Evolutionary conservation across 2,888 invertebrate species (phyloP).

Genomic region (Labia minor): DNA sequence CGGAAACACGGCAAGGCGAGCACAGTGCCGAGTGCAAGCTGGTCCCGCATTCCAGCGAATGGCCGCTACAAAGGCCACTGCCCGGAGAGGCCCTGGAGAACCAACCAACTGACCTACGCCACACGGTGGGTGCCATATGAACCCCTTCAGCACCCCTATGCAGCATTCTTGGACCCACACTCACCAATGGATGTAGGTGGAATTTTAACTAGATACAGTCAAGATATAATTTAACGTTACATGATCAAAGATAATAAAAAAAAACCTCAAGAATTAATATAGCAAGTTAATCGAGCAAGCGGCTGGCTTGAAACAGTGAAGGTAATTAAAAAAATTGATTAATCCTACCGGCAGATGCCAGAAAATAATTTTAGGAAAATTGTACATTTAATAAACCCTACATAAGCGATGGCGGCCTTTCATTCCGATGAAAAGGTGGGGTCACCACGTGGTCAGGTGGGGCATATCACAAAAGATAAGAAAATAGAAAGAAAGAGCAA

Average conservation of each 20-base stretch:
- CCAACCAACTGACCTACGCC: neutral
- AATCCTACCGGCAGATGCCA: neutral
- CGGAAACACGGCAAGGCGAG: no score
- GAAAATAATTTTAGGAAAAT: neutral
- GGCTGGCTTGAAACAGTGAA: neutral
- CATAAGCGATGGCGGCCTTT: neutral
- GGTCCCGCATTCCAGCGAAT: no score
- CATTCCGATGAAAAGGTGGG: neutral
- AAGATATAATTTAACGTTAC: neutral
- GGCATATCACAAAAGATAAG: neutral
- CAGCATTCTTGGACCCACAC: no score
- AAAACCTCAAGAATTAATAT: neutral
- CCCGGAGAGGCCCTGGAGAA: neutral
- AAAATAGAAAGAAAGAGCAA: neutral
- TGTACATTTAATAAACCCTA: neutral
- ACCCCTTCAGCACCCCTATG: neutral
- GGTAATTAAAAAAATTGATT: neutral
- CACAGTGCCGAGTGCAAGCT: no score
- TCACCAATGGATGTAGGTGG: no score
- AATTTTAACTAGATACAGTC: neutral
- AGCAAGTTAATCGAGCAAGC: neutral
- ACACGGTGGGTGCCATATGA: neutral
- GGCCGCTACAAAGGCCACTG: neutral
- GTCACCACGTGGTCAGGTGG: slow-evolving; percentile 2
- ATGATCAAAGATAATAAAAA: neutral